These are phyloP conservation scores for Trichomalopsis sarcophagae DNA, from an alignment of 1,140 invertebrate genomes.

Conservation along the genomic window DNA sequence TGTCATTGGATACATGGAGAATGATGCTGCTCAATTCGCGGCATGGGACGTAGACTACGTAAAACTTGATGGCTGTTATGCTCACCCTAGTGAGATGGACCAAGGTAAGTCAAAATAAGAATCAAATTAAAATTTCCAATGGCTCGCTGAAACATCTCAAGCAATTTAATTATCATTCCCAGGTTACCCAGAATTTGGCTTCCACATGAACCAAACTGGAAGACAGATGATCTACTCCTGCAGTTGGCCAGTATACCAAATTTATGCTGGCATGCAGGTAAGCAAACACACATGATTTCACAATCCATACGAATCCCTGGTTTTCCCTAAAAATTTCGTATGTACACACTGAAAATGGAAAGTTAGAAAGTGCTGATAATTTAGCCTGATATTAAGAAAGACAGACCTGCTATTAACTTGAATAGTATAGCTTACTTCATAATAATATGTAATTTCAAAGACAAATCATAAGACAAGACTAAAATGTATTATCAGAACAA, in stretches of 20 bases:
- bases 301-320: neutral
- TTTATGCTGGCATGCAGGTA: constrained; percentile 88
- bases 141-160: constrained; percentile 17
- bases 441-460: constrained; percentile 32
- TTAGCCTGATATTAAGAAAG: constrained; percentile 34
- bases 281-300: constrained; percentile 54
- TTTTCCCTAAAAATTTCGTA: neutral
- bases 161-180: constrained; percentile 51
- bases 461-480: constrained; percentile 2
- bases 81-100: constrained; percentile 89
- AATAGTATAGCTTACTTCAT: constrained; percentile 21
- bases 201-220: constrained; percentile 90
- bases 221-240: constrained; percentile 97
- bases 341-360: constrained; percentile 55
- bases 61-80: constrained; percentile 96
- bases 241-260: constrained; percentile 97
- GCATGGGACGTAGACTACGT: constrained; percentile 98
- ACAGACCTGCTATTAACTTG: constrained; percentile 12
- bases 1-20: constrained; percentile 88
- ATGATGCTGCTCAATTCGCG: constrained; percentile 94
- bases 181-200: constrained; percentile 94
- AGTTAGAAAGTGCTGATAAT: constrained; percentile 59
- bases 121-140: constrained; percentile 48
- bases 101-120: constrained; percentile 72
- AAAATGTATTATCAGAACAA: neutral